Evolutionary conservation across 2,113 vertebrate species (phyloP), one percentile per base, ranked within the genome.

Genomic region (Nettapus auritus): DNA sequence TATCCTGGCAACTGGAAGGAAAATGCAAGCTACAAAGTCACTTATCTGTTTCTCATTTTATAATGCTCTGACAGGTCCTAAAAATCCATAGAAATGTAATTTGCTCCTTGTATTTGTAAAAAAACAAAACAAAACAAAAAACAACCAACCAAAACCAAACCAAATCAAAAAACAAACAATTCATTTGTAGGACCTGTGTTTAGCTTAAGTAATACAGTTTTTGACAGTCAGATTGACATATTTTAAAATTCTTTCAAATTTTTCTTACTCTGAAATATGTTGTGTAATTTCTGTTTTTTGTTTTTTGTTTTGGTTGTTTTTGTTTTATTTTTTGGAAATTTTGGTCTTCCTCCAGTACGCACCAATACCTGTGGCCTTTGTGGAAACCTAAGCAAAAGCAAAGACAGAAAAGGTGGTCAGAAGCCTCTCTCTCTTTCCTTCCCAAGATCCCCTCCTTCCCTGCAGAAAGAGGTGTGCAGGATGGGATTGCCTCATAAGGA

Each of bases 381-480:
- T 34, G 46, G 19, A 70, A 12, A 11, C 31, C 55, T 55, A 13
- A 88, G 34, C 10, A 70, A 88, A 86, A 64, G 20, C 25, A 48
- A 64, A 53, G 13, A 16, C 46, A 34, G 8, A 69, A 20, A 13
- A 80, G 6, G 5, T 5, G 21, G 15, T 26, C 33, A 44, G 20
- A 56, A 88, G 12, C 8, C 13, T 34, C 25, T 57, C 7, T 69
- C 3, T 5, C 26, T 76, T 82, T 71, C 14, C 48, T 75, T 76
- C 42, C 50, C 15, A 44, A 56, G 33, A 15, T 55, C 3, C 26
- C 10, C 4, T 82, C 40, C 29, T 22, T 86, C 53, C 13, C 1
- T 5, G 25, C 28, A 82, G 52, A 42, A 15, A 0, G 2, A 67
- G 4, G 14, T 1, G 2, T 25, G 5, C 6, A 77, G 29, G n/a